Conservation (phyloP, 2,888 invertebrate species). For the Cantharis rustica region DNA sequence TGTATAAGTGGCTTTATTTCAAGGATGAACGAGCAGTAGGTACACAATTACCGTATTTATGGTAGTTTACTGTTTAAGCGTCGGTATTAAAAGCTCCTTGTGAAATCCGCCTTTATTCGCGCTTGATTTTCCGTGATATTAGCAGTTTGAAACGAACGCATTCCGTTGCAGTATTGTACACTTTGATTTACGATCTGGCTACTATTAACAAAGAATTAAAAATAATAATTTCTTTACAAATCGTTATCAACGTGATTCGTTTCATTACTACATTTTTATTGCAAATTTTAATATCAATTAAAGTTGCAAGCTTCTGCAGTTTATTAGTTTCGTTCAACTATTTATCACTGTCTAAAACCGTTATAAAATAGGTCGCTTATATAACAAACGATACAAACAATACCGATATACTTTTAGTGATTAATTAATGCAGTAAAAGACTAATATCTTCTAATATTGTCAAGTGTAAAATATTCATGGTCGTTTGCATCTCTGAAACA, state of each 20-base stretch:
- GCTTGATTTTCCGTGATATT: background rate
- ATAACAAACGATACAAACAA: constrained; percentile 24
- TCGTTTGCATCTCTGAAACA: constrained; percentile 20
- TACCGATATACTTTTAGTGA: constrained; percentile 28
- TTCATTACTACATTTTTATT: background rate
- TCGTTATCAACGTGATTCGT: background rate
- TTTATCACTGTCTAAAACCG: constrained; percentile 33
- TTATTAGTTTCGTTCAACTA: constrained; percentile 16
- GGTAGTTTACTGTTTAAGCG: background rate
- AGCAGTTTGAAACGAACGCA: background rate
- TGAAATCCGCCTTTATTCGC: background rate
- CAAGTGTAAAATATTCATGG: constrained; percentile 30
- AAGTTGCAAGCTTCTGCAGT: background rate
- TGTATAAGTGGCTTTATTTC: too few species aligned
- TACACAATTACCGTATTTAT: too few species aligned
- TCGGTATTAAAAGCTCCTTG: background rate
- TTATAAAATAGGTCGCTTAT: constrained; percentile 17
- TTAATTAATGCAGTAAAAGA: constrained; percentile 31
- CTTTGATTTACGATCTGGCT: background rate
- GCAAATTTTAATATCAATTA: background rate
- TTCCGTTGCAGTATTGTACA: background rate
- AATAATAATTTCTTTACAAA: background rate
- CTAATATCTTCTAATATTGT: constrained; percentile 32
- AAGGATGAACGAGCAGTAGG: too few species aligned
- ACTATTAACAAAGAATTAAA: background rate